phyloP scores from a whole-genome alignment of 1,140 invertebrate species.

The Rhagoletis pomonella region DNA sequence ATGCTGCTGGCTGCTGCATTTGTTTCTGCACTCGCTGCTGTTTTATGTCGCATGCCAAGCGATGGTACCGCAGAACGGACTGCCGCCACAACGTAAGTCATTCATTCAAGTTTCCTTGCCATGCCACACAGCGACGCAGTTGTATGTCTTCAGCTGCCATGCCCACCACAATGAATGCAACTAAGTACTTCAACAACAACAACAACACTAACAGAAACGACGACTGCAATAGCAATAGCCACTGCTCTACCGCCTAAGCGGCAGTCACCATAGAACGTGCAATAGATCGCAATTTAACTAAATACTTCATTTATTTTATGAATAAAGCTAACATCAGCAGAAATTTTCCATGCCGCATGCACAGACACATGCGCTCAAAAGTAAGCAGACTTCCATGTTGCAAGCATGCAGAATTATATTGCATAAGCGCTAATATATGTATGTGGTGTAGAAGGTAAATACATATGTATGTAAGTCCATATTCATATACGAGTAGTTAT shows the following conservation, averaged over 20 bases:
- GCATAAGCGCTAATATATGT: background rate
- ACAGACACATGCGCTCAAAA: background rate
- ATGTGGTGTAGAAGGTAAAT: background rate
- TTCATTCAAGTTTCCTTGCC: conserved; percentile 13
- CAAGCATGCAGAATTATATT: conserved; percentile 11
- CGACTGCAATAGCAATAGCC: background rate
- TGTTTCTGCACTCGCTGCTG: background rate
- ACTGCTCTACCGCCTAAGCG: conserved; percentile 18
- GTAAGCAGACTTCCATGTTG: background rate
- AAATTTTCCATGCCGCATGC: conserved; percentile 12
- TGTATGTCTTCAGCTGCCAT: background rate
- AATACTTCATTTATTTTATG: conserved; percentile 50
- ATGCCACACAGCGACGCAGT: conserved; percentile 13
- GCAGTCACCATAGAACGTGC: conserved; percentile 27
- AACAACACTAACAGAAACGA: background rate
- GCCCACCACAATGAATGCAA: background rate
- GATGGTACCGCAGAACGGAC: background rate
- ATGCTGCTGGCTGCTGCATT: background rate
- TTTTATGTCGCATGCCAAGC: conserved; percentile 34
- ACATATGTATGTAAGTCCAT: background rate
- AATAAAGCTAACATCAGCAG: conserved; percentile 45
- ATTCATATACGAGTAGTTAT: too few relatives aligned
- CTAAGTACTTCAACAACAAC: background rate
- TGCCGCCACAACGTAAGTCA: background rate
- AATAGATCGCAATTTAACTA: conserved; percentile 50